Conservation (phyloP, 2,113 vertebrate species). For the Panthera tigris region DNA sequence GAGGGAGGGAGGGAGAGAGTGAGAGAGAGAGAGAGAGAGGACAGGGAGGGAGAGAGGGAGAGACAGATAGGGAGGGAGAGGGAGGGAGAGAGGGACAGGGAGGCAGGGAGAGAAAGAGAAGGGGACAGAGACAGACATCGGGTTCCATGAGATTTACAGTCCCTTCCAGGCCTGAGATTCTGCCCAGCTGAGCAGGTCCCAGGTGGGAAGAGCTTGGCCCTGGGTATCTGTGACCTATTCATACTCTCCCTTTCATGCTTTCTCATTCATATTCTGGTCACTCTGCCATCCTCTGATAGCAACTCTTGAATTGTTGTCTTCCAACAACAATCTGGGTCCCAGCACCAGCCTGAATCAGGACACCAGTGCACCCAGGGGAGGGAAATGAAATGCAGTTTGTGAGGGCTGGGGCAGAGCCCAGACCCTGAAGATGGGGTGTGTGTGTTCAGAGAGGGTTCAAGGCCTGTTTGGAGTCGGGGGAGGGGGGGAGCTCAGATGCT, state of each 20-base stretch:
- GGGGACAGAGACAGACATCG: not conserved
- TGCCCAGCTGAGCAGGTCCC: not conserved
- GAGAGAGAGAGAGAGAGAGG: no score
- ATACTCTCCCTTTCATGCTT: not conserved
- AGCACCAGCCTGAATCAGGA: not conserved
- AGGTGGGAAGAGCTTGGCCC: not conserved
- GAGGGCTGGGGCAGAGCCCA: not conserved
- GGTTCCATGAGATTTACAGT: not conserved
- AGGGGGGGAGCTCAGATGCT: not conserved
- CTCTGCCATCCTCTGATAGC: not conserved
- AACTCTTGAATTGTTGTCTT: not conserved
- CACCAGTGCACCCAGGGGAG: no score
- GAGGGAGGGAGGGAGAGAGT: not conserved
- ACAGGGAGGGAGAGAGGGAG: not conserved
- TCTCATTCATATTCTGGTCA: not conserved
- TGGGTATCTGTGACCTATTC: not conserved
- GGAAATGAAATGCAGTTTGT: not conserved
- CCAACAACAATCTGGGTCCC: not conserved
- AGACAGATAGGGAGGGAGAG: not conserved
- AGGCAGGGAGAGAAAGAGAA: not conserved
- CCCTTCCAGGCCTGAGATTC: not conserved
- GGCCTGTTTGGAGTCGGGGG: not conserved
- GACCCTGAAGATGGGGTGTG: not conserved
- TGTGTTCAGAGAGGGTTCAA: not conserved
- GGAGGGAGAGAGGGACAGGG: not conserved